phyloP scores from a whole-genome alignment of 2,888 invertebrate species.

The Hirtodrosophila trivittata region DNA sequence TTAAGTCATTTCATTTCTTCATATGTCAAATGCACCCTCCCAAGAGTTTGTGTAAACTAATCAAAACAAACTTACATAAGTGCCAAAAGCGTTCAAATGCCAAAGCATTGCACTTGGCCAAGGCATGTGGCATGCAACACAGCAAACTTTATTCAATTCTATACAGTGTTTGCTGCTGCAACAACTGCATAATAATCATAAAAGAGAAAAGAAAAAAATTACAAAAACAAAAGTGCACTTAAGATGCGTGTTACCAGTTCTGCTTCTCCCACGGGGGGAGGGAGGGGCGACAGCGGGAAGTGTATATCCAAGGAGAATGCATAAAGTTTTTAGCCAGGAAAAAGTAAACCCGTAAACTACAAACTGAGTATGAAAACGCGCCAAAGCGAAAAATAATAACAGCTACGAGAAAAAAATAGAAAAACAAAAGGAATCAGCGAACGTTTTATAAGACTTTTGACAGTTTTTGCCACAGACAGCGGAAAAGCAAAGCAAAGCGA shows the following conservation, averaged over 20 bases:
- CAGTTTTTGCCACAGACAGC: constrained; percentile 54
- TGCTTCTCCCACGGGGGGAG: too few relatives aligned
- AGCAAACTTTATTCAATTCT: constrained; percentile 71
- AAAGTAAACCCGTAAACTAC: constrained; percentile 30
- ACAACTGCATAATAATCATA: constrained; percentile 66
- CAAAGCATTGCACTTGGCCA: constrained; percentile 21
- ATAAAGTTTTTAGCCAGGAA: constrained; percentile 58
- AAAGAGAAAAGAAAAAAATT: constrained; percentile 27
- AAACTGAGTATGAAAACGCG: constrained; percentile 30
- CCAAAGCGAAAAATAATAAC: constrained; percentile 63
- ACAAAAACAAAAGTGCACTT: constrained; percentile 67
- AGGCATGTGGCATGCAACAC: constrained; percentile 13
- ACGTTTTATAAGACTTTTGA: constrained; percentile 61
- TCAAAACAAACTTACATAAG: constrained; percentile 69
- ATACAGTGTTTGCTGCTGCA: constrained; percentile 20
- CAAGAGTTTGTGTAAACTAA: constrained; percentile 56
- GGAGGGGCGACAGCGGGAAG: too few relatives aligned
- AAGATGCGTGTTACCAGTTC: constrained; percentile 41
- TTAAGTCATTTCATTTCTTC: constrained; percentile 12
- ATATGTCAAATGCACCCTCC: constrained; percentile 5
- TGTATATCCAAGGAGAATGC: too few relatives aligned
- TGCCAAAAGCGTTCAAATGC: constrained; percentile 38
- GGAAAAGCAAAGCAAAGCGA: too few relatives aligned
- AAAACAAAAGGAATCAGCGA: constrained; percentile 18
- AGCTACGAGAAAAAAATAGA: constrained; percentile 26